Conservation (phyloP, 2,113 vertebrate genomes). For the Seriola quinqueradiata region DNA sequence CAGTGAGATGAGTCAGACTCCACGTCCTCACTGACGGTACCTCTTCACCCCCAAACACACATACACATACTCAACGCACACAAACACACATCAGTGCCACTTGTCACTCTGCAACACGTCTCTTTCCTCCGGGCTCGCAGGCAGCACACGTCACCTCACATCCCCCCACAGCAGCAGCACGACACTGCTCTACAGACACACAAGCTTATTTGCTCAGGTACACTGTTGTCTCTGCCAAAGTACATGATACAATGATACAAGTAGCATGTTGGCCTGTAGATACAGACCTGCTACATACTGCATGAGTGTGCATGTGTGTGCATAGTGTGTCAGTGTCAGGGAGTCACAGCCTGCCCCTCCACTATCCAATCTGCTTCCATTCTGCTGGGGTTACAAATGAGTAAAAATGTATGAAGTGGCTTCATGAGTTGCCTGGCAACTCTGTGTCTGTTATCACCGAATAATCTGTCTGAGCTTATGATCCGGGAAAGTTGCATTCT, state of each 20-base stretch:
- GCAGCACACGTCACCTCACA: constrained; percentile 38
- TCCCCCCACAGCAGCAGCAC: constrained; percentile 26
- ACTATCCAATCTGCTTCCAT: constrained; percentile 59
- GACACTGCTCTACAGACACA: constrained; percentile 11
- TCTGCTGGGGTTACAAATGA: constrained; percentile 60
- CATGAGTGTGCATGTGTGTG: constrained; percentile 1
- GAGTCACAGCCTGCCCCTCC: constrained; percentile 33
- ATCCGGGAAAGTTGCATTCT: constrained; percentile 12
- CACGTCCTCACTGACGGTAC: constrained; percentile 47
- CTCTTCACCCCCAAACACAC: constrained; percentile 22
- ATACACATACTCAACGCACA: constrained; percentile 1
- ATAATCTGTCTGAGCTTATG: constrained; percentile 29
- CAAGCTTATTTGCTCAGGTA: constrained; percentile 15
- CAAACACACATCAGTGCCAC: constrained; percentile 38
- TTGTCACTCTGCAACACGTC: constrained; percentile 52
- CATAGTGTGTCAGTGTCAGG: constrained; percentile 23
- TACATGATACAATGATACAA: constrained; percentile 44
- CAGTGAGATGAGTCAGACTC: constrained; percentile 74
- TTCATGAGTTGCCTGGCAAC: constrained; percentile 55
- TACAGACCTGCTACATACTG: constrained; percentile 16
- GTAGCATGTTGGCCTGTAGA: constrained; percentile 15
- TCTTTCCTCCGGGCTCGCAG: constrained; percentile 23
- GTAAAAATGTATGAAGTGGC: constrained; percentile 40
- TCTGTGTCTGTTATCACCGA: constrained; percentile 31
- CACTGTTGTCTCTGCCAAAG: constrained; percentile 5